phyloP scores from a whole-genome alignment of 2,113 vertebrate species.

The Vombatus ursinus region DNA sequence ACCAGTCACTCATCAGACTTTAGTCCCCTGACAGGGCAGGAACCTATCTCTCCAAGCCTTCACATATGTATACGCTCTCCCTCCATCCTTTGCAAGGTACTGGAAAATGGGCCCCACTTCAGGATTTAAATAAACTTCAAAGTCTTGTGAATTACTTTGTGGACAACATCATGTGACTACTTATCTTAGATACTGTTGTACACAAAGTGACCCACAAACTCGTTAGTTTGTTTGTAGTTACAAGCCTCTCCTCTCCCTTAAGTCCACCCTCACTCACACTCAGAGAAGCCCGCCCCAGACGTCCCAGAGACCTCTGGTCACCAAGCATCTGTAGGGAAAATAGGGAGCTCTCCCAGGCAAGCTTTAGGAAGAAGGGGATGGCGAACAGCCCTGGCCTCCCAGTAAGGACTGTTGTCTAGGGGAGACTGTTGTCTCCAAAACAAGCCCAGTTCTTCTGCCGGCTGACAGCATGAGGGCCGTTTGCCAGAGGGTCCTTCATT shows the following conservation, averaged over 20 bases:
- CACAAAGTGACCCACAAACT: background rate
- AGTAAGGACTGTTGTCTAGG: background rate
- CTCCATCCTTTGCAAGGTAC: background rate
- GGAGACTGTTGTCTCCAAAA: background rate
- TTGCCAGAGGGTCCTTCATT: background rate
- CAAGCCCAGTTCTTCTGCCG: background rate
- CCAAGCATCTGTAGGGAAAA: background rate
- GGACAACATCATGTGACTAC: background rate
- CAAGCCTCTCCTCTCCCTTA: background rate
- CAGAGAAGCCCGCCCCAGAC: background rate
- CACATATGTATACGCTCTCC: background rate
- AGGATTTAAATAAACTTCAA: background rate
- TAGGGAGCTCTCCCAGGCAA: background rate
- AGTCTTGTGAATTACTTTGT: background rate
- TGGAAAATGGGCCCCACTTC: background rate
- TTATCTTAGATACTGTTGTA: background rate
- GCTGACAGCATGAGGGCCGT: background rate
- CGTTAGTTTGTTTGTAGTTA: background rate
- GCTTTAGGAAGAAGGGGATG: background rate
- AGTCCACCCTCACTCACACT: background rate
- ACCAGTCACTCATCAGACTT: background rate
- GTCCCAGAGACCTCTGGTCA: background rate
- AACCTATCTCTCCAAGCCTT: background rate
- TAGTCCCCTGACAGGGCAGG: background rate
- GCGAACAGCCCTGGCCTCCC: background rate